A percentile compares a stretch with the other conserved stretches of the same genome.
Conservation (phyloP, 2,888 invertebrate genomes). For the Apotomis capreana region DNA sequence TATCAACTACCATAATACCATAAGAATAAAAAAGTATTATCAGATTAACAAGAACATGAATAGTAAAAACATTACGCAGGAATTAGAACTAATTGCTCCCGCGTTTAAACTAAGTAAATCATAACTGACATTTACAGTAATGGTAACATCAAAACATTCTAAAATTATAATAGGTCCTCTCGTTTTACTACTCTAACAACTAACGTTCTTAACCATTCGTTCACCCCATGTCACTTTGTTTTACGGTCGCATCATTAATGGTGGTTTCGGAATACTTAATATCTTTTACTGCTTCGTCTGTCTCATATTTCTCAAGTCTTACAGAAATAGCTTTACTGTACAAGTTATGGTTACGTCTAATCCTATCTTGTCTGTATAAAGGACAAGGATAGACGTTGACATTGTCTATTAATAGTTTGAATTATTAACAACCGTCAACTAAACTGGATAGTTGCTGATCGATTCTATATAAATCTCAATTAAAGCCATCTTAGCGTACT, state of each 20-base stretch:
- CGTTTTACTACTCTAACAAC: conserved; percentile 3
- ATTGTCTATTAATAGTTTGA: conserved; percentile 26
- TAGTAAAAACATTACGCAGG: background rate
- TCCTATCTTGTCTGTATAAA: conserved; percentile 30
- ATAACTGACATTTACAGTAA: conserved; percentile 16
- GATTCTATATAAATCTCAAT: background rate
- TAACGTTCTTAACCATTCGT: conserved; percentile 2
- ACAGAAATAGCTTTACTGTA: conserved; percentile 37
- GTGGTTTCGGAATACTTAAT: conserved; percentile 30
- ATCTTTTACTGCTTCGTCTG: conserved; percentile 24
- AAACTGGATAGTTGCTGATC: background rate
- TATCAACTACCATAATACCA: too few relatives aligned
- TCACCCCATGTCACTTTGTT: conserved; percentile 39
- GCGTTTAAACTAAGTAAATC: conserved; percentile 5
- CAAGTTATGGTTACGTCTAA: conserved; percentile 28
- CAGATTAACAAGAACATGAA: background rate
- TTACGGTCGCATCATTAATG: conserved; percentile 38
- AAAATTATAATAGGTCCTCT: conserved; percentile 20
- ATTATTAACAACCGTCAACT: conserved; percentile 6
- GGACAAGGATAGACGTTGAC: conserved; percentile 23
- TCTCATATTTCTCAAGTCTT: conserved; percentile 17
- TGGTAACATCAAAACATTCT: conserved; percentile 16
- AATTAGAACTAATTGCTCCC: background rate
- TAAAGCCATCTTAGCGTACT: background rate
- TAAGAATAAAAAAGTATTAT: too few relatives aligned